phyloP scores from a whole-genome alignment of 1,140 invertebrate genomes.

The Drosophila fuyamai region DNA sequence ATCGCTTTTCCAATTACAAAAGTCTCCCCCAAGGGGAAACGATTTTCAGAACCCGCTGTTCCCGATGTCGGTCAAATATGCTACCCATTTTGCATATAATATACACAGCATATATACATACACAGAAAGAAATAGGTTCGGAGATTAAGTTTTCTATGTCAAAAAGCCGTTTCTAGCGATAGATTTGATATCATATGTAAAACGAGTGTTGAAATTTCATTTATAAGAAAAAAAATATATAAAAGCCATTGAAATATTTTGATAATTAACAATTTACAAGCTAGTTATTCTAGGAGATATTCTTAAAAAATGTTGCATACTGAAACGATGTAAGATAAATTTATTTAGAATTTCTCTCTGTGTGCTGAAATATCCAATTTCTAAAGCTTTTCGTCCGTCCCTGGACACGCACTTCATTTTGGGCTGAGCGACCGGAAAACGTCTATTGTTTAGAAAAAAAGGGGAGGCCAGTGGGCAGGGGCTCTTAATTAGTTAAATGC shows the following conservation, averaged over 20 bases:
- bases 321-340: too few species aligned
- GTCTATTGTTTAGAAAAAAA: constrained; percentile 48
- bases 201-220: too few species aligned
- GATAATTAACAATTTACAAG: too few species aligned
- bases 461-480: constrained; percentile 5
- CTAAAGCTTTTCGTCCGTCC: constrained; percentile 29
- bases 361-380: constrained; percentile 41
- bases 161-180: too few species aligned
- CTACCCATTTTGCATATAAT: constrained; percentile 49
- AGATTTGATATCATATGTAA: too few species aligned
- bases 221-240: too few species aligned
- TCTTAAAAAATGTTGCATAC: too few species aligned
- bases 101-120: constrained; percentile 4
- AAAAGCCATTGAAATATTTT: too few species aligned
- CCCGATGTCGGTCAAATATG: constrained; percentile 53
- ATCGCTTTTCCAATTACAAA: constrained; percentile 50
- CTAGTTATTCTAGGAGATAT: too few species aligned
- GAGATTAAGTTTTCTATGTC: too few species aligned
- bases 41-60: constrained; percentile 34
- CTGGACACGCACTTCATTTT: constrained; percentile 67
- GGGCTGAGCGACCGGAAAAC: constrained; percentile 67
- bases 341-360: neutral
- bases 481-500: constrained; percentile 78
- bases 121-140: neutral
- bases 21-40: constrained; percentile 25